These are phyloP conservation scores for Glandiceps talaboti DNA, from an alignment of 53 echinoderm and acorn worm species.

Conservation along the genomic window DNA sequence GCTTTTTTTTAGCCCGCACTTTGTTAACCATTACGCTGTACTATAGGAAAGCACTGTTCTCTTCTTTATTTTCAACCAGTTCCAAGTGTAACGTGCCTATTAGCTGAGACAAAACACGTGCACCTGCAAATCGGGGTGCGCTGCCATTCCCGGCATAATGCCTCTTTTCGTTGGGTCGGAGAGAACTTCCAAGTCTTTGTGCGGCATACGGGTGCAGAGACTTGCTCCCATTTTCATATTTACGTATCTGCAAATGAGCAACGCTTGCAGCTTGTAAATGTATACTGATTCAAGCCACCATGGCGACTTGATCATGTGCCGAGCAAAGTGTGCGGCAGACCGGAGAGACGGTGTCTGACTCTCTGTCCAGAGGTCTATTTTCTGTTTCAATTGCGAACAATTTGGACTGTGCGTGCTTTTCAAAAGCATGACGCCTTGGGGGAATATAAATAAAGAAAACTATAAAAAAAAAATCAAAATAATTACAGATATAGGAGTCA, in stretches of 20 bases:
- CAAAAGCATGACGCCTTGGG: not conserved
- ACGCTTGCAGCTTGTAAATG: constrained; percentile 1
- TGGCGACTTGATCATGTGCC: not conserved
- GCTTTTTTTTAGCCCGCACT: not conserved
- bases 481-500: not conserved
- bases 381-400: not conserved
- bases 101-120: not conserved
- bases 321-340: not conserved
- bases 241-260: not conserved
- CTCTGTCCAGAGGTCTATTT: not conserved
- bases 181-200: not conserved
- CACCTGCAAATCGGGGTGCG: not conserved
- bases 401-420: not conserved
- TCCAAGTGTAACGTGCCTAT: not conserved
- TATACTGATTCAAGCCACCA: not conserved
- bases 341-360: not conserved
- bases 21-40: not conserved
- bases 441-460: not conserved
- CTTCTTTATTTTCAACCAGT: not conserved
- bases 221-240: not conserved
- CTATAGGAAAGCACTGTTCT: not conserved
- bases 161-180: not conserved
- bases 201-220: not conserved
- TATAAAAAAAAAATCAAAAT: not conserved
- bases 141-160: not conserved